These are phyloP conservation scores for Noctuana brunneofusca DNA, from an alignment of 2,888 invertebrate species.

Conservation along the genomic window DNA sequence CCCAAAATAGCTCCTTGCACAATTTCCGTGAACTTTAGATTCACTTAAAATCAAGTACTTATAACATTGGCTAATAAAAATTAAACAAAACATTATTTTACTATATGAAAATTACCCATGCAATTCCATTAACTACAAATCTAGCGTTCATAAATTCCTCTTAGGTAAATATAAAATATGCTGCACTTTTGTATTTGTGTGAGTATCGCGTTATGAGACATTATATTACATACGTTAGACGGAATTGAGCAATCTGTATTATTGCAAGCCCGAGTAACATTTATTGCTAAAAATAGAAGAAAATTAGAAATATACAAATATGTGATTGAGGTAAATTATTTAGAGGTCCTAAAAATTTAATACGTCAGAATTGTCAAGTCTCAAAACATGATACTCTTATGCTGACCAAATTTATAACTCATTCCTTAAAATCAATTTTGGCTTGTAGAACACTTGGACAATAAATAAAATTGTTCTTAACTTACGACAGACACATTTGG, in stretches of 20 bases:
- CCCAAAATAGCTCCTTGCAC: constrained; percentile 45
- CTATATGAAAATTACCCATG: constrained; percentile 60
- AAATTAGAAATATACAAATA: not conserved
- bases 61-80: constrained; percentile 64
- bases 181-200: constrained; percentile 4
- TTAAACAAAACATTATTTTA: constrained; percentile 58
- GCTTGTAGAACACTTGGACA: constrained; percentile 3
- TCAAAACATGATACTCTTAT: constrained; percentile 28
- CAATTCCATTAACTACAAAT: constrained; percentile 67
- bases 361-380: too few species aligned
- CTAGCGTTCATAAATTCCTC: constrained; percentile 67
- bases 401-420: constrained; percentile 14
- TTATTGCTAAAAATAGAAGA: not conserved
- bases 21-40: constrained; percentile 53
- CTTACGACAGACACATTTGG: constrained; percentile 6
- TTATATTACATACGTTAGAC: constrained; percentile 5
- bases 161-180: constrained; percentile 43
- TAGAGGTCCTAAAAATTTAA: not conserved
- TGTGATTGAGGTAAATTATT: not conserved
- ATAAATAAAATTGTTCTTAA: constrained; percentile 6
- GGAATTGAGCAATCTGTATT: constrained; percentile 23
- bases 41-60: constrained; percentile 57
- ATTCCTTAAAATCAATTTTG: constrained; percentile 20
- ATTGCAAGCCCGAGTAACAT: not conserved
- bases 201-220: constrained; percentile 18